These are phyloP conservation scores for Istiophorus platypterus DNA, from an alignment of 2,113 vertebrate species.

Conservation along the genomic window DNA sequence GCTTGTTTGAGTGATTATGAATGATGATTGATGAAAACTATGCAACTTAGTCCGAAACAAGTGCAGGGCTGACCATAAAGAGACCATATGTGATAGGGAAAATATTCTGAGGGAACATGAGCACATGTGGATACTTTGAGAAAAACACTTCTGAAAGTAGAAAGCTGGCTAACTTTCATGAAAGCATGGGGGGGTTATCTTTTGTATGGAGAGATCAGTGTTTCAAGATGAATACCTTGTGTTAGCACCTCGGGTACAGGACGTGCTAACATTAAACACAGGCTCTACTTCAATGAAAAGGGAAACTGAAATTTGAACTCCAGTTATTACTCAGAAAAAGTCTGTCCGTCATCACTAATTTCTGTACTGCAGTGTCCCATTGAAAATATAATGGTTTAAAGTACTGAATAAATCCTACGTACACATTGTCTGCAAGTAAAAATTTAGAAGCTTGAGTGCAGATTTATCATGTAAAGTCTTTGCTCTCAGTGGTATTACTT, in stretches of 20 bases:
- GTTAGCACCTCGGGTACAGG: not conserved
- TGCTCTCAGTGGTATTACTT: conserved; percentile 43
- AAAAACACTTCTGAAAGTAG: not conserved
- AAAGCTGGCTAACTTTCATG: conserved; percentile 7
- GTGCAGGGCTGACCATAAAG: not conserved
- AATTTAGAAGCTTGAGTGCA: conserved; percentile 35
- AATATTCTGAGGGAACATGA: not conserved
- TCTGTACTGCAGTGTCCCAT: conserved; percentile 18
- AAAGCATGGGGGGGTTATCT: not conserved
- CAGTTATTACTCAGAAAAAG: conserved; percentile 31
- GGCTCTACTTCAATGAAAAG: conserved; percentile 35
- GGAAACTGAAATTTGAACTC: conserved; percentile 27
- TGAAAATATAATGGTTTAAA: conserved; percentile 26
- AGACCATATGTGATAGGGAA: not conserved
- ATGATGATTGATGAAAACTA: not conserved
- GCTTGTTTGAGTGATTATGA: not conserved
- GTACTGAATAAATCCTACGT: conserved; percentile 40
- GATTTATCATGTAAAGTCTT: conserved; percentile 46
- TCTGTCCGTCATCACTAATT: conserved; percentile 47
- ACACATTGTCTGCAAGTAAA: conserved; percentile 34
- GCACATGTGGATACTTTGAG: not conserved
- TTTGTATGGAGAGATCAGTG: conserved; percentile 16
- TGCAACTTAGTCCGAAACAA: not conserved
- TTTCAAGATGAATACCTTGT: conserved; percentile 12
- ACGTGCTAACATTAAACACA: conserved; percentile 14